These are phyloP conservation scores for Ricordea florida DNA, from an alignment of 92 coral and sea anemone genomes.

Conservation along the genomic window DNA sequence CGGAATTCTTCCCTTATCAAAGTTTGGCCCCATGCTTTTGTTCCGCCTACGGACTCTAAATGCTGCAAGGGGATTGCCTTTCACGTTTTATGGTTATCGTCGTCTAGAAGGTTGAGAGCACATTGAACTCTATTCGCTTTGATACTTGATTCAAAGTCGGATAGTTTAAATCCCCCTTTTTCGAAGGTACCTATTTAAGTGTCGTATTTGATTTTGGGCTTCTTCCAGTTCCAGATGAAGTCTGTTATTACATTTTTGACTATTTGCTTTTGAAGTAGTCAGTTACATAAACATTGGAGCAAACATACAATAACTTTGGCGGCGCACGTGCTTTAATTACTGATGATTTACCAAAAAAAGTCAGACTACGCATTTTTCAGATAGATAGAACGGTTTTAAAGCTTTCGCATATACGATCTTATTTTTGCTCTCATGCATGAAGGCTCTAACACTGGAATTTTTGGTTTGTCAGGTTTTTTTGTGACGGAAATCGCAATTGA, in stretches of 20 bases:
- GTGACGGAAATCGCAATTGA: too few species aligned
- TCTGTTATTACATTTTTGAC: not conserved
- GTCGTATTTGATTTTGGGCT: not conserved
- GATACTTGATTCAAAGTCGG: constrained; percentile 16
- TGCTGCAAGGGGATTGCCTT: not conserved
- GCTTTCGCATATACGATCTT: not conserved
- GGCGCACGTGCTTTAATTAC: constrained; percentile 13
- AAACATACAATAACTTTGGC: constrained; percentile 4
- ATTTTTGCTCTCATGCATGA: constrained; percentile 4
- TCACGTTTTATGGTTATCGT: not conserved
- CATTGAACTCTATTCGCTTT: constrained; percentile 5
- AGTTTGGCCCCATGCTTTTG: not conserved
- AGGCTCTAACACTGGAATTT: too few species aligned
- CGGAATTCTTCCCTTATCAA: constrained; percentile 5
- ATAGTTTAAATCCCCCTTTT: not conserved
- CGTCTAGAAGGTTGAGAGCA: constrained; percentile 4
- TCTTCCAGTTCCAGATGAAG: too few species aligned
- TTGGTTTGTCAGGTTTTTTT: too few species aligned
- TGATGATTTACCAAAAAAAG: not conserved
- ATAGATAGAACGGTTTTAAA: constrained; percentile 6
- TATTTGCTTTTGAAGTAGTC: not conserved
- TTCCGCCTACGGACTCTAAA: not conserved
- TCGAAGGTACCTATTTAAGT: constrained; percentile 15
- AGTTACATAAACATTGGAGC: constrained; percentile 8
- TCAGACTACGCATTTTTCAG: not conserved